Evolutionary conservation across 2,113 vertebrate genomes (phyloP).

Genomic region (Gambusia affinis): DNA sequence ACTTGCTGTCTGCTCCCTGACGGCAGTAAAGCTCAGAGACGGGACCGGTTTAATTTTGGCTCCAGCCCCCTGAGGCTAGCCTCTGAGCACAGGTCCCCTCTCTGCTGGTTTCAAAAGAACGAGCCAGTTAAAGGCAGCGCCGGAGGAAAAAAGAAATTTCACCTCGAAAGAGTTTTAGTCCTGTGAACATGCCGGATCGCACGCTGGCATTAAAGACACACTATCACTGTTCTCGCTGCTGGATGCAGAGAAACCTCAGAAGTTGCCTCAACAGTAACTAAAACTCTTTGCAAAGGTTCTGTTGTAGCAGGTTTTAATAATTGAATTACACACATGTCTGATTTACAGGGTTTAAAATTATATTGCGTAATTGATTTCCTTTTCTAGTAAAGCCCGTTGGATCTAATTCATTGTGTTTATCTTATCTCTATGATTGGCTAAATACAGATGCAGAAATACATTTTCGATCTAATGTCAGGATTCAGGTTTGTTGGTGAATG

Average conservation of each 20-base stretch:
- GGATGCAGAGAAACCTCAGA: conserved; percentile 25
- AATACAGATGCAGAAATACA: too few relatives aligned
- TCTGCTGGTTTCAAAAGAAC: conserved; percentile 64
- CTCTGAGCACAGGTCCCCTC: conserved; percentile 62
- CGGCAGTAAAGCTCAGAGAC: conserved; percentile 63
- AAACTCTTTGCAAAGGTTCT: conserved; percentile 2
- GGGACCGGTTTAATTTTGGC: conserved; percentile 68
- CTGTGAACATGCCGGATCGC: conserved; percentile 52
- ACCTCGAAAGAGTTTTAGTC: conserved; percentile 52
- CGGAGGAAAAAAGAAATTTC: conserved; percentile 24
- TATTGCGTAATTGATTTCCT: conserved; percentile 10
- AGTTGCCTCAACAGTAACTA: too few relatives aligned
- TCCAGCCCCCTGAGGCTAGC: conserved; percentile 60
- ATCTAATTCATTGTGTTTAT: conserved; percentile 4
- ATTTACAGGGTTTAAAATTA: not conserved
- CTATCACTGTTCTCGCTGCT: conserved; percentile 44
- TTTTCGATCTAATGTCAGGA: too few relatives aligned
- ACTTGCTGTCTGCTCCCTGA: conserved; percentile 53
- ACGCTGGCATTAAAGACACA: conserved; percentile 45
- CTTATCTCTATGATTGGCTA: not conserved
- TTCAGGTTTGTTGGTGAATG: not conserved
- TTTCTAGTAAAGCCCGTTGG: not conserved
- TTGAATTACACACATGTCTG: not conserved
- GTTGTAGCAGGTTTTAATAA: conserved; percentile 6
- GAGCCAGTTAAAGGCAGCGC: conserved; percentile 21